Conservation (phyloP, 2,797 vertebrate species). For the Sciurus carolinensis region DNA sequence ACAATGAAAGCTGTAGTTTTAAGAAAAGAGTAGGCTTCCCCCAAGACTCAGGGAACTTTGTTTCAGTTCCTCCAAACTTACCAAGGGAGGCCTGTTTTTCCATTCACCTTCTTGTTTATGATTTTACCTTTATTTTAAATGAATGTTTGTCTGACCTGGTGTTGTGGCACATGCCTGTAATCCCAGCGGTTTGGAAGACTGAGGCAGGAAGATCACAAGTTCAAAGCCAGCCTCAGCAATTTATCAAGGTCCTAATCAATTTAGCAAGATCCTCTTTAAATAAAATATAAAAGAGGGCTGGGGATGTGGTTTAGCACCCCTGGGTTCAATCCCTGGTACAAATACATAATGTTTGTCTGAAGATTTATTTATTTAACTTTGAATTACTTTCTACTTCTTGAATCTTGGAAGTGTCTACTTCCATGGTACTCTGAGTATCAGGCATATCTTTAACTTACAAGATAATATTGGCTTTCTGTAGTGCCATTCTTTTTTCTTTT, state of each 20-base stretch:
- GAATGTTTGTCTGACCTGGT: background rate
- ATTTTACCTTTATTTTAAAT: background rate
- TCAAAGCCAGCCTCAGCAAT: no score
- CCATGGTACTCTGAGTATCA: background rate
- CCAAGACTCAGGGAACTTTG: background rate
- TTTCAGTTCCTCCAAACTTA: background rate
- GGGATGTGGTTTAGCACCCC: no score
- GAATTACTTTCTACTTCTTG: background rate
- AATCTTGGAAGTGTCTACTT: background rate
- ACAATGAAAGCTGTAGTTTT: background rate
- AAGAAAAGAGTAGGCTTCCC: background rate
- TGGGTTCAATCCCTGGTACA: no score
- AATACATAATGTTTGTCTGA: background rate
- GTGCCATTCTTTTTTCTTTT: background rate
- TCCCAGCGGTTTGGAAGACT: no score
- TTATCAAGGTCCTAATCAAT: no score
- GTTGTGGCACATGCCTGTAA: no score
- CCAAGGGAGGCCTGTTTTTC: background rate
- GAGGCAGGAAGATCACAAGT: no score
- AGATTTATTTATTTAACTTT: background rate
- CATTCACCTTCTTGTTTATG: background rate
- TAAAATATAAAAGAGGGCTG: no score
- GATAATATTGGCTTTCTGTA: background rate
- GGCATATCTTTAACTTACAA: background rate
- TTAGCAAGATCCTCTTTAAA: no score